Percentiles rank a stretch among this genome's conserved stretches.
These are phyloP conservation scores for Tipula lateralis DNA, from an alignment of 2,888 invertebrate species.

Conservation along the genomic window DNA sequence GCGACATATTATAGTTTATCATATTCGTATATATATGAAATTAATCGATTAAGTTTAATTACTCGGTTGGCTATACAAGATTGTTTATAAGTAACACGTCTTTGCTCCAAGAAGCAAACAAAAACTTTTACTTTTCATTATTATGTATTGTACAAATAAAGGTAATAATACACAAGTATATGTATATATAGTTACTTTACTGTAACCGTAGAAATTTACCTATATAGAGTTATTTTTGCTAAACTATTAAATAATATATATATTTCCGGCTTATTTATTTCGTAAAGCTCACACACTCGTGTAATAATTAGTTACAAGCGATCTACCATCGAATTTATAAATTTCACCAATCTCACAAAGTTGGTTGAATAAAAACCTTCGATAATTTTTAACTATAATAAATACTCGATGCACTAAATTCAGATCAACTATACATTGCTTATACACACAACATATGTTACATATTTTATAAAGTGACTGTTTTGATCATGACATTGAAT, in stretches of 20 bases:
- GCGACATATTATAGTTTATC: no score
- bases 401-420: background rate
- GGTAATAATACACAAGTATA: background rate
- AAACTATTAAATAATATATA: background rate
- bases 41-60: background rate
- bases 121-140: background rate
- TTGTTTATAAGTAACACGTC: background rate
- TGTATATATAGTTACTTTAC: background rate
- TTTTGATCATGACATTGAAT: slow-evolving; percentile 19
- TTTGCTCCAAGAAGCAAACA: background rate
- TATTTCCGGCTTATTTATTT: background rate
- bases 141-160: background rate
- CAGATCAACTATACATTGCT: background rate
- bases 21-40: background rate
- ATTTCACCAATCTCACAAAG: background rate
- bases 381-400: background rate
- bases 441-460: background rate
- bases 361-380: background rate
- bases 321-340: background rate
- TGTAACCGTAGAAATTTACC: background rate
- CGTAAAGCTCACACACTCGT: background rate
- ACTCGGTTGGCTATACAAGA: background rate
- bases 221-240: background rate
- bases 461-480: background rate
- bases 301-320: background rate